Evolutionary conservation across 2,888 invertebrate genomes (phyloP).

Genomic region (Tolmerus cingulatus): DNA sequence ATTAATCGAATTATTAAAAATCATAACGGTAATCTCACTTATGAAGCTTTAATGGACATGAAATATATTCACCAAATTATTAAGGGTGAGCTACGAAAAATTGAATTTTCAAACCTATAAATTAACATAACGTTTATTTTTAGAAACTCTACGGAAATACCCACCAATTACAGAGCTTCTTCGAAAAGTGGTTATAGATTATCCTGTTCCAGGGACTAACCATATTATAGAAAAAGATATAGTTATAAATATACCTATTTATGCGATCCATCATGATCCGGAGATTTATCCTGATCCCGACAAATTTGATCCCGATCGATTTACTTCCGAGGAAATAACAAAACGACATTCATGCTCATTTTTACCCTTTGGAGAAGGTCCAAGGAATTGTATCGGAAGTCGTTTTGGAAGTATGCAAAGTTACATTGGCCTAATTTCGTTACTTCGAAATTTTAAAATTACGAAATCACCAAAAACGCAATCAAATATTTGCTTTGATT

Average conservation of each 20-base stretch:
- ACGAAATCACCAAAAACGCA: constrained; percentile 52
- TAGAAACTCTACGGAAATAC: too few relatives aligned
- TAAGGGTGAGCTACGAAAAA: too few relatives aligned
- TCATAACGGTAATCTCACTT: constrained; percentile 57
- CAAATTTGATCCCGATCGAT: constrained; percentile 70
- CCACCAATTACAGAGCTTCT: too few relatives aligned
- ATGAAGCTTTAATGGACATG: constrained; percentile 62
- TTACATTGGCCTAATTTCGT: constrained; percentile 54
- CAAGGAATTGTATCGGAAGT: constrained; percentile 58
- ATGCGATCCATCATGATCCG: constrained; percentile 69
- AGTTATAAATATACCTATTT: constrained; percentile 65
- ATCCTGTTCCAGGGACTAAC: too few relatives aligned
- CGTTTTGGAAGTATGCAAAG: constrained; percentile 59
- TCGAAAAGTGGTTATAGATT: too few relatives aligned
- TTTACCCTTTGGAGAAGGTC: constrained; percentile 61
- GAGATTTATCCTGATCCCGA: constrained; percentile 69
- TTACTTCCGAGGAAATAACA: constrained; percentile 65
- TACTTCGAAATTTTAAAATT: constrained; percentile 56
- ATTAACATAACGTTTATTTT: too few relatives aligned
- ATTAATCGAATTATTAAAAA: constrained; percentile 57
- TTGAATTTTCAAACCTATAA: too few relatives aligned
- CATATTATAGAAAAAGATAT: too few relatives aligned
- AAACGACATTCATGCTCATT: constrained; percentile 61
- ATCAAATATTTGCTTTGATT: constrained; percentile 50
- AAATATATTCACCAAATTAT: constrained; percentile 62